phyloP scores from a whole-genome alignment of 2,797 vertebrate genomes.

The Thalassophryne amazonica region DNA sequence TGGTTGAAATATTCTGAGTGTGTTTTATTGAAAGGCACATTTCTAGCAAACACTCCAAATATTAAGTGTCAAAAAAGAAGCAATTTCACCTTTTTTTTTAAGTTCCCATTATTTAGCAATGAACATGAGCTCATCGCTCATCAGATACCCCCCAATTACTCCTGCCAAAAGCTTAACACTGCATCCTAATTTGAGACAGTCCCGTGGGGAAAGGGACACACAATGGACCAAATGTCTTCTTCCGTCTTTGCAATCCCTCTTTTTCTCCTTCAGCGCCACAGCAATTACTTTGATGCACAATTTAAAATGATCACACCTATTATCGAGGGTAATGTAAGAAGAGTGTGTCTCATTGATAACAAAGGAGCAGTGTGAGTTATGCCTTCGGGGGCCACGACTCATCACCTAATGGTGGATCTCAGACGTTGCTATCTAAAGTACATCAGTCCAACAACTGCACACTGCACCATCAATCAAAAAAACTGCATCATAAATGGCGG shows the following conservation, averaged over 20 bases:
- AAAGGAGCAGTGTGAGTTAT: slow-evolving; percentile 63
- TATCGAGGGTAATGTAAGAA: slow-evolving; percentile 47
- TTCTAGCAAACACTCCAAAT: too few species aligned
- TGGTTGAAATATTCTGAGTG: too few species aligned
- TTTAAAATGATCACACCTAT: slow-evolving; percentile 66
- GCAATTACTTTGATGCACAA: slow-evolving; percentile 56
- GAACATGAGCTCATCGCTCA: slow-evolving; percentile 8
- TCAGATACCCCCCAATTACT: not conserved
- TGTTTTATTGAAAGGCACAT: too few species aligned
- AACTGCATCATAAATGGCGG: slow-evolving; percentile 41
- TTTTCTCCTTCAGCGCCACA: slow-evolving; percentile 27
- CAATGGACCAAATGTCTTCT: slow-evolving; percentile 28
- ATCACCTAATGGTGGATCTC: slow-evolving; percentile 51
- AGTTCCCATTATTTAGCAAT: slow-evolving; percentile 2
- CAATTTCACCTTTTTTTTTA: too few species aligned
- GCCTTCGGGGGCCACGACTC: slow-evolving; percentile 40
- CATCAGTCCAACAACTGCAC: slow-evolving; percentile 47
- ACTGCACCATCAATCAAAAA: slow-evolving; percentile 41
- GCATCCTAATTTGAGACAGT: slow-evolving; percentile 39
- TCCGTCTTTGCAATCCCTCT: slow-evolving; percentile 14
- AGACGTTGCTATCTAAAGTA: slow-evolving; percentile 51
- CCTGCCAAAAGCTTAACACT: slow-evolving; percentile 16
- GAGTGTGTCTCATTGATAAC: slow-evolving; percentile 54
- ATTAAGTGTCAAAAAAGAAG: too few species aligned
- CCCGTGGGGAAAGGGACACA: slow-evolving; percentile 14